Conservation (phyloP, 2,113 vertebrate species). For the Carettochelys insculpta region DNA sequence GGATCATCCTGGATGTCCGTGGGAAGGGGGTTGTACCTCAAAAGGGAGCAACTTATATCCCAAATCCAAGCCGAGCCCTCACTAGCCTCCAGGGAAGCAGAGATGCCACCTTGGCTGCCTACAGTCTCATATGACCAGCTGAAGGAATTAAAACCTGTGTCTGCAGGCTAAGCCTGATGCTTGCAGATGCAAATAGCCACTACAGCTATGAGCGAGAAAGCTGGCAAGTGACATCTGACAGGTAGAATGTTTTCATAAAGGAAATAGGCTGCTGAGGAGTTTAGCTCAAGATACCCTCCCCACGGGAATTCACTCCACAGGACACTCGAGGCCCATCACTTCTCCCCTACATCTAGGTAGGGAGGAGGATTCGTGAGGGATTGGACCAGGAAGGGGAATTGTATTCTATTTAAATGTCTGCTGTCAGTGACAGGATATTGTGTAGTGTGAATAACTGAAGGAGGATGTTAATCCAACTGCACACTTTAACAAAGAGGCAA, state of each 20-base stretch:
- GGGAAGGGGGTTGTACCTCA: neutral
- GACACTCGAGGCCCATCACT: neutral
- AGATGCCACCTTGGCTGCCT: neutral
- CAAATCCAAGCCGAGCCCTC: neutral
- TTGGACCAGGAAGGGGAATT: neutral
- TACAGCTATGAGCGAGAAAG: neutral
- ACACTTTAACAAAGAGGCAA: neutral
- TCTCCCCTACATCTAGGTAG: neutral
- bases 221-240: neutral
- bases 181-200: neutral
- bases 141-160: neutral
- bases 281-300: neutral
- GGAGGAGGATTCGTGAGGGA: neutral
- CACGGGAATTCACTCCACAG: slow-evolving; percentile 2
- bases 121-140: neutral
- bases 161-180: neutral
- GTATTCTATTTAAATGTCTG: neutral
- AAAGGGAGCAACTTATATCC: neutral
- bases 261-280: neutral
- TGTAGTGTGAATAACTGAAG: neutral
- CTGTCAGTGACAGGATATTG: slow-evolving; percentile 7
- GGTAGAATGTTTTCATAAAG: neutral
- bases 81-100: neutral
- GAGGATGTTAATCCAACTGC: accelerated
- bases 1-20: neutral